Evolutionary conservation across 2,797 vertebrate genomes (phyloP), one percentile per base, ranked within the genome.

Genomic region (Emydoidea blandingii): DNA sequence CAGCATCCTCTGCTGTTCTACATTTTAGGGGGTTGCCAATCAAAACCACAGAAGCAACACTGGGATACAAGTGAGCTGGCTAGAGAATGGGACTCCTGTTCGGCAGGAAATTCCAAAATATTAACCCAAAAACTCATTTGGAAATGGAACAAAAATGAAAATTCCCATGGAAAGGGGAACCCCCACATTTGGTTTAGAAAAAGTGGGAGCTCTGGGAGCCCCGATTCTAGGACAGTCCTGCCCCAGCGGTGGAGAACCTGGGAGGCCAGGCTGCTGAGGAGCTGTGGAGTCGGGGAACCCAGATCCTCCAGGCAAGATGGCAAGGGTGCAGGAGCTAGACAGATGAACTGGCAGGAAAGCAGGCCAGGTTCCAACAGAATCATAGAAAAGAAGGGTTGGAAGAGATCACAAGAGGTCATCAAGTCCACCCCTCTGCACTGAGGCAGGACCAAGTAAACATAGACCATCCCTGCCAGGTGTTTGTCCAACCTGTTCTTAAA

Each of bases 11-110:
- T 92, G 91, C 27, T 83, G 41, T 16, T 93, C 52, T 90, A 9
- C 49, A 52, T 53, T 41, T 82, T 15, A 12, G 31, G 54, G 5
- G 2, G 79, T 41, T 54, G 41, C 49, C n/a, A 80, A 44, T 21
- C 19, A 6, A 3, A 68, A 0, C 5, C 5, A 21, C 16, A 6
- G n/a, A 8, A 27, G 27, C n/a, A 52, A 23, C 2, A 54, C 29
- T 25, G 62, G 62, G 37, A 37, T 72, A 84, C 5, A 31, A 29
- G 29, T 83, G 41, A 52, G 9, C 0, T 6, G 1, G 2, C 0
- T 3, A 16, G 85, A 52, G 37, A 76, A 52, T 3, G 4, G 23
- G 31, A 29, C 2, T 5, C 11, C 2, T 11, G 2, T 29, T 65
- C 25, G 23, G 27, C 8, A 44, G 41, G 34, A 86, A 62, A 83